Conservation (phyloP, 2,797 vertebrate genomes). For the Ctenopoma kingsleyae region DNA sequence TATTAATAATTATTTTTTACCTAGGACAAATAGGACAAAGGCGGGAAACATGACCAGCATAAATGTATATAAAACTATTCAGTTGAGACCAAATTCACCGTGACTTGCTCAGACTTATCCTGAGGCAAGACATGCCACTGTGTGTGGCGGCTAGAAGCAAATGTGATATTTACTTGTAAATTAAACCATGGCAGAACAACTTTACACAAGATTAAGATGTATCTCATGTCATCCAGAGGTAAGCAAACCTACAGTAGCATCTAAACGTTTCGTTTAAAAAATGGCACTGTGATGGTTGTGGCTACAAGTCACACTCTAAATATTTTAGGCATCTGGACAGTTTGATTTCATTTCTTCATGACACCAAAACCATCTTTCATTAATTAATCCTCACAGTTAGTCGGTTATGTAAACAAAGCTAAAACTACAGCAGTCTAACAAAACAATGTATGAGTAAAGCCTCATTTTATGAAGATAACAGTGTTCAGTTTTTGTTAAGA, state of each 20-base stretch:
- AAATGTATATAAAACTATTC: constrained; percentile 9
- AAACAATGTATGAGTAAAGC: background rate
- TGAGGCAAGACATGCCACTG: constrained; percentile 13
- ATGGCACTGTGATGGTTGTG: too few relatives aligned
- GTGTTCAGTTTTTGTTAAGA: too few relatives aligned
- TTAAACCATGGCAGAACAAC: constrained; percentile 6
- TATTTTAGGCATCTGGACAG: too few relatives aligned
- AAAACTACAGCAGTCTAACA: background rate
- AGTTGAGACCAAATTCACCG: constrained; percentile 12
- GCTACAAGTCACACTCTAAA: too few relatives aligned
- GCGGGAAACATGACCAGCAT: background rate
- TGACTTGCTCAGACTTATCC: constrained; percentile 33
- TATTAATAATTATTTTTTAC: too few relatives aligned
- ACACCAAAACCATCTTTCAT: too few relatives aligned
- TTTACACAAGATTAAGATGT: constrained; percentile 29
- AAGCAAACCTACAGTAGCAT: background rate
- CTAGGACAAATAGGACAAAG: background rate
- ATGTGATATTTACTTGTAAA: constrained; percentile 35
- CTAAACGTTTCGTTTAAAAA: background rate
- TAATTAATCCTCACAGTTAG: too few relatives aligned
- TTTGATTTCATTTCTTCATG: background rate
- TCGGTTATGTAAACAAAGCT: background rate
- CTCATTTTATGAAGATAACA: too few relatives aligned
- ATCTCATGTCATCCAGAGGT: constrained; percentile 14
- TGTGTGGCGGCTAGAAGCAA: background rate